Evolutionary conservation across 2,113 vertebrate genomes (phyloP).

Genomic region (Zosterops hypoxanthus): DNA sequence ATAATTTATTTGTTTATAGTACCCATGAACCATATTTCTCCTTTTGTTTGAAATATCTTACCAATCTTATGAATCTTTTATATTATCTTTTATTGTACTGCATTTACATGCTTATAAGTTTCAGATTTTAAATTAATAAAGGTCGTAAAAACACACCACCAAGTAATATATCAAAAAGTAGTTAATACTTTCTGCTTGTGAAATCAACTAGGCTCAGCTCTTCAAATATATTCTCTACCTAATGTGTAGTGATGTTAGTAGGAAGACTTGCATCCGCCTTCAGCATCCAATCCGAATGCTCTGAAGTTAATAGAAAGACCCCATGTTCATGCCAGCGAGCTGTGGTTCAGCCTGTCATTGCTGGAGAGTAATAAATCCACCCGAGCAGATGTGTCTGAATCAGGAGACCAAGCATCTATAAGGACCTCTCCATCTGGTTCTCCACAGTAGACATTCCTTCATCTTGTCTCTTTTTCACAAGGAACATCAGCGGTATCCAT

Average conservation of each 20-base stretch:
- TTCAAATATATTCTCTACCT: neutral
- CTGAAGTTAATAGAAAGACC: constrained; percentile 1
- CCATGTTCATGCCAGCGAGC: neutral
- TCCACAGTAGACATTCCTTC: constrained; percentile 36
- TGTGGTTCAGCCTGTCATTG: neutral
- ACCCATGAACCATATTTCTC: neutral
- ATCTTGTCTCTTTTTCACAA: constrained; percentile 29
- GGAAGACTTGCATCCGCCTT: neutral
- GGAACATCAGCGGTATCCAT: neutral
- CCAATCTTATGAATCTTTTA: constrained; percentile 13
- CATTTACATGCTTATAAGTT: constrained; percentile 26
- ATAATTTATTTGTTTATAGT: constrained; percentile 8
- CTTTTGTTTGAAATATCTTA: constrained; percentile 14
- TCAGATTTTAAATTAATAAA: constrained; percentile 42
- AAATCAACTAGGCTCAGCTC: neutral
- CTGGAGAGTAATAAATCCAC: constrained; percentile 26
- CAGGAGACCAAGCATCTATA: constrained; percentile 13
- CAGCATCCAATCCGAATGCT: neutral
- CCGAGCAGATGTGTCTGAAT: constrained; percentile 12
- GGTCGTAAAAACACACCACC: neutral
- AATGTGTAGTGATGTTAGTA: neutral
- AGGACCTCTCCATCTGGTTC: constrained; percentile 53
- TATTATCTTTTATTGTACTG: neutral
- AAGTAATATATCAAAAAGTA: constrained; percentile 1
- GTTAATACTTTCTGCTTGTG: neutral